These are phyloP conservation scores for Drosophila auraria DNA, from an alignment of 1,140 invertebrate genomes.

Conservation along the genomic window DNA sequence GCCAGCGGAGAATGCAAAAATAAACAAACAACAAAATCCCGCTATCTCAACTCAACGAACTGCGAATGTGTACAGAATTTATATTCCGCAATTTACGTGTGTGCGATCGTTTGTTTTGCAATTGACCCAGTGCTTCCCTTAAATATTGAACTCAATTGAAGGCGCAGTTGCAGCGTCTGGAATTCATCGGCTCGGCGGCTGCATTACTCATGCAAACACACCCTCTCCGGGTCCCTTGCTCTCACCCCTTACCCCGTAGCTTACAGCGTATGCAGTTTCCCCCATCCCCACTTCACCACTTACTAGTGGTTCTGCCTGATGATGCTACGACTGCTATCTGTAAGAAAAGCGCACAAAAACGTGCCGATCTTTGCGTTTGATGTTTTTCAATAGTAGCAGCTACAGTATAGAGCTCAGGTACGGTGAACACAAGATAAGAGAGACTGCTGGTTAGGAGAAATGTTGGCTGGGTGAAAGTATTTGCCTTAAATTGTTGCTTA, in stretches of 20 bases:
- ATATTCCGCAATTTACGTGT: slow-evolving; percentile 23
- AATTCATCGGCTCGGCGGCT: slow-evolving; percentile 5
- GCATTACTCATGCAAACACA: slow-evolving; percentile 65
- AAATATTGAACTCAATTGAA: slow-evolving; percentile 75
- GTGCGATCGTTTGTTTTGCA: slow-evolving; percentile 61
- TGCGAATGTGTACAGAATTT: slow-evolving; percentile 29
- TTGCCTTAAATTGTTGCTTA: neutral
- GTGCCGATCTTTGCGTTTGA: slow-evolving; percentile 47
- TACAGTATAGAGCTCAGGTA: slow-evolving; percentile 14
- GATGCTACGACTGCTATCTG: slow-evolving; percentile 16
- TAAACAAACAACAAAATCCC: slow-evolving; percentile 54
- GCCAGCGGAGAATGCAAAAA: slow-evolving; percentile 56
- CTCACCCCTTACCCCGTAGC: neutral
- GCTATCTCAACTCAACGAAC: slow-evolving; percentile 38
- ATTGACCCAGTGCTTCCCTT: slow-evolving; percentile 66
- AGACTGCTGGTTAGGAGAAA: neutral
- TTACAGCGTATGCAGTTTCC: slow-evolving; percentile 1
- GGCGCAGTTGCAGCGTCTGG: slow-evolving; percentile 40
- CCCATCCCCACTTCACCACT: neutral
- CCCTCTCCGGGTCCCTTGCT: slow-evolving; percentile 5
- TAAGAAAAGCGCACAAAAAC: slow-evolving; percentile 48
- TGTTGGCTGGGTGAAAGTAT: neutral
- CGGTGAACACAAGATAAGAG: slow-evolving; percentile 8
- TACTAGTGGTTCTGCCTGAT: neutral
- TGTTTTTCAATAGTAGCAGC: slow-evolving; percentile 49